Conservation (phyloP, 2,888 invertebrate species). For the Herminia tarsipennalis region DNA sequence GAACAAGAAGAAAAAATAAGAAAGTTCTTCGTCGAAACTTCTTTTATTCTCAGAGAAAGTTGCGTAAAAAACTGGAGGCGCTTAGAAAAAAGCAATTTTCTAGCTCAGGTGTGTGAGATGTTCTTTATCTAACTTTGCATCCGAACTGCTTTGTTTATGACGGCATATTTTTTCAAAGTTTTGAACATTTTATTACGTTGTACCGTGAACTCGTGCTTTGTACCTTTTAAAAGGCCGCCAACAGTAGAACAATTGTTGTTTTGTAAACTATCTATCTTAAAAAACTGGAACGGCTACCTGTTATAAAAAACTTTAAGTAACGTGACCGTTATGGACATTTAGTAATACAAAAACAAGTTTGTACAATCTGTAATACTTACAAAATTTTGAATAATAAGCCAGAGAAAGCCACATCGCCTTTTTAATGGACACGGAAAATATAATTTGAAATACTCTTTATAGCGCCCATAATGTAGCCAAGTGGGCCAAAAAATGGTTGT, state of each 20-base stretch:
- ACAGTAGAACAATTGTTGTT: conserved; percentile 70
- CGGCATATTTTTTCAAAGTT: conserved; percentile 82
- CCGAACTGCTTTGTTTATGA: conserved; percentile 83
- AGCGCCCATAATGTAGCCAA: conserved; percentile 82
- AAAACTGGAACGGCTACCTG: conserved; percentile 71
- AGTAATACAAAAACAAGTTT: conserved; percentile 40
- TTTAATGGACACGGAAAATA: conserved; percentile 83
- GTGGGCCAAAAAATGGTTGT: conserved; percentile 86
- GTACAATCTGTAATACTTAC: conserved; percentile 44
- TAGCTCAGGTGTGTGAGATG: conserved; percentile 86
- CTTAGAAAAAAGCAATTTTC: conserved; percentile 86
- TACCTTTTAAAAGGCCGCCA: conserved; percentile 66
- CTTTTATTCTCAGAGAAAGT: conserved; percentile 84
- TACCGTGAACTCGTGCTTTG: conserved; percentile 70
- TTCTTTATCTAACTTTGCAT: conserved; percentile 86
- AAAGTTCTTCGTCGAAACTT: conserved; percentile 82
- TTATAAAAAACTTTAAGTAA: conserved; percentile 43
- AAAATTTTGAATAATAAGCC: conserved; percentile 66
- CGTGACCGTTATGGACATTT: conserved; percentile 34
- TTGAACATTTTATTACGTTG: conserved; percentile 82
- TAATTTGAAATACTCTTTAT: conserved; percentile 85
- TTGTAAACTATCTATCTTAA: conserved; percentile 61
- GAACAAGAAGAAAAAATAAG: conserved; percentile 69
- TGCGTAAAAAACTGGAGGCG: conserved; percentile 83
- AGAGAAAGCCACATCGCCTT: conserved; percentile 73